These are phyloP conservation scores for Lycodopsis pacificus DNA, from an alignment of 2,797 vertebrate genomes.

Conservation along the genomic window DNA sequence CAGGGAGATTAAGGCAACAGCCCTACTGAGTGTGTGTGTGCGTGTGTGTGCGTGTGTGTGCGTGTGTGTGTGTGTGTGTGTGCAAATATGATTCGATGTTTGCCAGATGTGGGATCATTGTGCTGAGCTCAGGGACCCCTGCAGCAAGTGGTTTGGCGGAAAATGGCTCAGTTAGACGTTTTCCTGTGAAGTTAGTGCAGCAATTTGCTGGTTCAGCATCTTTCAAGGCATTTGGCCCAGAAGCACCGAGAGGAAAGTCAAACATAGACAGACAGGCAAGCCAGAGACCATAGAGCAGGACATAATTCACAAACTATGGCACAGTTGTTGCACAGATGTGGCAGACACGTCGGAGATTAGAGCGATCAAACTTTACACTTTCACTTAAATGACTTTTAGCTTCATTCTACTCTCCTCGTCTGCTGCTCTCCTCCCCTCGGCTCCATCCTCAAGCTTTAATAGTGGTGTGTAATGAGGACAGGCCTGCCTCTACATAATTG, in stretches of 20 bases:
- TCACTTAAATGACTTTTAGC: slow-evolving; percentile 53
- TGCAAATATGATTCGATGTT: slow-evolving; percentile 24
- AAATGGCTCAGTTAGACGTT: slow-evolving; percentile 58
- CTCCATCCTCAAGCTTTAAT: slow-evolving; percentile 69
- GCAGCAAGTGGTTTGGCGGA: slow-evolving; percentile 51
- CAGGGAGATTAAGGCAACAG: background rate
- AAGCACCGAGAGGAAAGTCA: slow-evolving; percentile 39
- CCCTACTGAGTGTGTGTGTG: background rate
- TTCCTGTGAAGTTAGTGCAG: slow-evolving; percentile 59
- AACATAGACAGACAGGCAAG: slow-evolving; percentile 25
- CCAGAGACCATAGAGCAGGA: slow-evolving; percentile 34
- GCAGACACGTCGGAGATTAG: slow-evolving; percentile 40
- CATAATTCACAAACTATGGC: slow-evolving; percentile 37
- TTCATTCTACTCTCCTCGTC: slow-evolving; percentile 7
- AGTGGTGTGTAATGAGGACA: slow-evolving; percentile 75
- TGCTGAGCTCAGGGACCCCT: slow-evolving; percentile 61
- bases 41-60: background rate
- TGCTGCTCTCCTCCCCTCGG: slow-evolving; percentile 47
- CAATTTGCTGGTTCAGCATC: slow-evolving; percentile 57
- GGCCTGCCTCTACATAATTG: slow-evolving; percentile 76
- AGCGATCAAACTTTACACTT: slow-evolving; percentile 55
- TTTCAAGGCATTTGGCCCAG: slow-evolving; percentile 46
- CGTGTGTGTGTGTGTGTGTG: background rate
- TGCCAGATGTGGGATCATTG: slow-evolving; percentile 46
- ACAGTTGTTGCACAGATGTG: slow-evolving; percentile 44